These are phyloP conservation scores for Plecturocebus donacophilus DNA, from an alignment of 2,113 vertebrate species.

Conservation along the genomic window DNA sequence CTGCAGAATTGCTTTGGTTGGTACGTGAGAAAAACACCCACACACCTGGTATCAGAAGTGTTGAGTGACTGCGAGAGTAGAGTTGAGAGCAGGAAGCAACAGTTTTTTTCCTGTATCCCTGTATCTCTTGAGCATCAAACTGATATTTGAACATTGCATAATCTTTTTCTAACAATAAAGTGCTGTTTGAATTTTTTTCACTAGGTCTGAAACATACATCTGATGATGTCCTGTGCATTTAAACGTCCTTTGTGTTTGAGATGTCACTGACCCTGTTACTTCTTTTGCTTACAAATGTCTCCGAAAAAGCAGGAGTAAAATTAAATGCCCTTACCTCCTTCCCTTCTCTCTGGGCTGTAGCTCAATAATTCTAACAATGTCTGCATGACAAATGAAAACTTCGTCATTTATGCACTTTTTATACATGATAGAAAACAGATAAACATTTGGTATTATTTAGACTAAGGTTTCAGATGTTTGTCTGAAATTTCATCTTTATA, in stretches of 20 bases:
- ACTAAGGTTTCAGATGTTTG: slow-evolving; percentile 41
- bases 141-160: neutral
- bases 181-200: neutral
- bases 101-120: neutral
- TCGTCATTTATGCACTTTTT: neutral
- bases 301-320: slow-evolving; percentile 16
- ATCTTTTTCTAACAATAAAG: neutral
- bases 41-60: neutral
- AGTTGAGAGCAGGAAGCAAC: neutral
- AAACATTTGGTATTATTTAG: slow-evolving; percentile 48
- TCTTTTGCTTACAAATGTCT: slow-evolving; percentile 53
- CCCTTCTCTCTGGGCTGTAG: neutral
- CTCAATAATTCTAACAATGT: neutral
- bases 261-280: neutral
- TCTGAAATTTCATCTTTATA: neutral
- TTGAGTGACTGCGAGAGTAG: neutral
- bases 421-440: slow-evolving; percentile 28
- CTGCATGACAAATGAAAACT: slow-evolving; percentile 21
- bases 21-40: neutral
- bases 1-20: neutral
- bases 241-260: slow-evolving; percentile 30
- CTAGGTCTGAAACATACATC: neutral
- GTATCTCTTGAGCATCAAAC: neutral
- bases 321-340: neutral
- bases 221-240: neutral